Conservation (phyloP, 2,113 vertebrate genomes). For the Thryonomys swinderianus region DNA sequence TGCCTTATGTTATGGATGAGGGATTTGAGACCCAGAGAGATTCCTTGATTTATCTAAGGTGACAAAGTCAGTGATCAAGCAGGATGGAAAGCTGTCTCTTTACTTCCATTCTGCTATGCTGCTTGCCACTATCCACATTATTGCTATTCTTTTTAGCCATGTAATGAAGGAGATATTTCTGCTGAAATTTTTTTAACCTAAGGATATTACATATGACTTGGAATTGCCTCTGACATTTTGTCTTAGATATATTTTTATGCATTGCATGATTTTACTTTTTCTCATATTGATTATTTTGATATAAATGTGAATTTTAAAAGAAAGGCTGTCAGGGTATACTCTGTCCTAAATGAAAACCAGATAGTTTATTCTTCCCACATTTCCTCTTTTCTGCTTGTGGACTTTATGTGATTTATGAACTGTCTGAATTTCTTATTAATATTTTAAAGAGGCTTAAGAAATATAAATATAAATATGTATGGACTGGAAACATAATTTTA, state of each 20-base stretch:
- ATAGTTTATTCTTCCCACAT: slow-evolving; percentile 43
- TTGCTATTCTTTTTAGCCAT: slow-evolving; percentile 16
- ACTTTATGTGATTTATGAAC: slow-evolving; percentile 54
- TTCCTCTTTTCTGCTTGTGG: slow-evolving; percentile 49
- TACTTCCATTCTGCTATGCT: background rate
- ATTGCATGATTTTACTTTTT: slow-evolving; percentile 51
- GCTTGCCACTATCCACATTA: background rate
- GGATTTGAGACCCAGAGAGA: slow-evolving; percentile 33
- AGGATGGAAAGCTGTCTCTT: slow-evolving; percentile 15
- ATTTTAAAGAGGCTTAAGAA: slow-evolving; percentile 58
- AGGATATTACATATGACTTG: slow-evolving; percentile 1
- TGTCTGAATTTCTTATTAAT: slow-evolving; percentile 62
- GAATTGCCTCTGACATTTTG: slow-evolving; percentile 60
- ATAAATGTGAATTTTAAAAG: slow-evolving; percentile 60
- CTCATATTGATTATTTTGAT: slow-evolving; percentile 52
- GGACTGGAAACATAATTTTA: slow-evolving; percentile 51
- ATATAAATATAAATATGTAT: slow-evolving; percentile 10
- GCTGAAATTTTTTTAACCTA: slow-evolving; percentile 42
- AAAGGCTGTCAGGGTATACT: slow-evolving; percentile 14
- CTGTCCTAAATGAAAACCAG: slow-evolving; percentile 55
- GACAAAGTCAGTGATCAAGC: slow-evolving; percentile 42
- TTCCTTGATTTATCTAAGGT: slow-evolving; percentile 44
- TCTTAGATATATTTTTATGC: slow-evolving; percentile 31
- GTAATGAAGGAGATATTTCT: slow-evolving; percentile 41
- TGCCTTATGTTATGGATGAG: slow-evolving; percentile 41